Base-by-base conservation (phyloP, 92 coral and sea anemone genomes). In the Paramuricea clavata region DNA sequence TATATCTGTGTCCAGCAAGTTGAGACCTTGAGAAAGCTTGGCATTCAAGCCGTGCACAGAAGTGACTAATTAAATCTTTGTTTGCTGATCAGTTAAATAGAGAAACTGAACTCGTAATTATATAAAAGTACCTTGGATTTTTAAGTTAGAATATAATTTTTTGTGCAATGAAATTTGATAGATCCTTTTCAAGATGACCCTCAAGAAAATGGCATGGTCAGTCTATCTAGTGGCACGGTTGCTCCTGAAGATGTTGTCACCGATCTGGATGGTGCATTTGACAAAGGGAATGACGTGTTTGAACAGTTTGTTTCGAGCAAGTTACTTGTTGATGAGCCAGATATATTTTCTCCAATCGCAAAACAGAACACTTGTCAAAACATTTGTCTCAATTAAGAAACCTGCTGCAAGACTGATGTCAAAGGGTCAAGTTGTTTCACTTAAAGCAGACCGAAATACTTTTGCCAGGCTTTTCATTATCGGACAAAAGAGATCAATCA, bases 351-450 rank as follows among this genome's bases (percentile, higher is more conserved):
- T 6, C 19, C 19, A 15, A 77, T 77, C 16, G 12, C 82, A 7
- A 77, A 77, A 32, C 21, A 12, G 82, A 77, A 77, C 21, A n/a
- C n/a, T n/a, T n/a, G 69, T 77, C 28, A 77, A 77, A 77, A 50
- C 82, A 77, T 77, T 77, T 32, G 69, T 5, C 0, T 15, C 82
- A 56, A 3, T 32, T 21, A 77, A 77, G 12, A 77, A 52, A 49
- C 36, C 69, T 21, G 43, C 19, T 6, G 50, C 82, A 4, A 21
- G 69, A 32, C 21, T 56, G 36, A 77, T 69, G 0, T 77, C 82
- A 10, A 77, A 77, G 39, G 69, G 82, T 77, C 82, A 77, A 50
- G n/a, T 77, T 56, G 82, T 77, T 0, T 77, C 82, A 31, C 30
- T 77, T 69, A 77, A 77, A n/a, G 28, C 68, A 5, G 82, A 77